These are phyloP conservation scores for Phaetusa simplex DNA, from an alignment of 2,113 vertebrate genomes.

Conservation along the genomic window DNA sequence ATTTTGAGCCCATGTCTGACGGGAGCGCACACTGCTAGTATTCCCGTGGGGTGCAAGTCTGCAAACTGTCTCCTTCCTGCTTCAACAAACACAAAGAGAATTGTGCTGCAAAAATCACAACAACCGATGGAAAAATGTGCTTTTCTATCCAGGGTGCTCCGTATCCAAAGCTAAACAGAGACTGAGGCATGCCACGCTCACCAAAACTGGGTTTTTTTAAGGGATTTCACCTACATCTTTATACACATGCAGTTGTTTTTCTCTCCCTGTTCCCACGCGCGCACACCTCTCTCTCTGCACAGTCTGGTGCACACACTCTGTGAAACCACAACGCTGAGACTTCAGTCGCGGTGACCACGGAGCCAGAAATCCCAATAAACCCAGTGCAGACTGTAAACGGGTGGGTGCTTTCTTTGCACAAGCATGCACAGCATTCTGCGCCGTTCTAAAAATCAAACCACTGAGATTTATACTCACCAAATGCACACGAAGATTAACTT, in stretches of 20 bases:
- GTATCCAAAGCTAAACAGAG: background rate
- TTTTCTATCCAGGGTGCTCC: background rate
- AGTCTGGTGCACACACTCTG: background rate
- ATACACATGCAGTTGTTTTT: background rate
- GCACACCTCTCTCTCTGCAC: background rate
- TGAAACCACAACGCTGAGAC: background rate
- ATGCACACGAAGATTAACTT: background rate
- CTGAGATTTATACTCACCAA: background rate
- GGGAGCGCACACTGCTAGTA: background rate
- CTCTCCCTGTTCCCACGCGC: background rate
- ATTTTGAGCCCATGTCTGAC: background rate
- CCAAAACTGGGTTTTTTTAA: background rate
- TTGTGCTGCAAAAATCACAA: background rate
- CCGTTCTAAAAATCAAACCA: background rate
- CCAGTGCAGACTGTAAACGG: background rate
- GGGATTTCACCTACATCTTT: background rate
- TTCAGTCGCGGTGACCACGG: fast-evolving
- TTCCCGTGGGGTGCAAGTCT: background rate
- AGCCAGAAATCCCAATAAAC: background rate
- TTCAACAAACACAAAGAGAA: background rate
- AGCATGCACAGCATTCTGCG: background rate
- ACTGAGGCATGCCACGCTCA: background rate
- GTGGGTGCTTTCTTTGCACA: background rate
- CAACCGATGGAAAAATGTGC: background rate
- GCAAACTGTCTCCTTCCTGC: background rate